phyloP scores from a whole-genome alignment of 2,113 vertebrate genomes.

The Willisornis vidua region DNA sequence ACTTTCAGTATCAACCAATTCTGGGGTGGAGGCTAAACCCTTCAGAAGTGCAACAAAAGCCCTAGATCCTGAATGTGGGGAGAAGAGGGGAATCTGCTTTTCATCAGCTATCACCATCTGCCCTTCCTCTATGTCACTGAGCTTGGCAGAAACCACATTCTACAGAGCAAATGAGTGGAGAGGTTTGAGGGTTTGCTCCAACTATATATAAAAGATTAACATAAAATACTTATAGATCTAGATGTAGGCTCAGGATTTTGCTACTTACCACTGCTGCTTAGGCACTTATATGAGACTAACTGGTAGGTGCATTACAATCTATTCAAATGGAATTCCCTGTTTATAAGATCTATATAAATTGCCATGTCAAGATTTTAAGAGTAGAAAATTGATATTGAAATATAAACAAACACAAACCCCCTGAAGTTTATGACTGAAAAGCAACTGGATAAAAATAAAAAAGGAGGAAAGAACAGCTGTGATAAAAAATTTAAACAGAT shows the following conservation, averaged over 20 bases:
- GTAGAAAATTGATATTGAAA: not conserved
- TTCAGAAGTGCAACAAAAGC: not conserved
- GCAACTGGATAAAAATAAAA: not conserved
- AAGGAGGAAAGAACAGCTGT: not conserved
- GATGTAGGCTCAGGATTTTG: not conserved
- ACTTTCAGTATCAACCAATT: accelerated
- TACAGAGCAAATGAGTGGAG: not conserved
- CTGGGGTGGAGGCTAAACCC: not conserved
- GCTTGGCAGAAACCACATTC: not conserved
- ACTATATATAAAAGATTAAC: not conserved
- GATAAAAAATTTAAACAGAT: not conserved
- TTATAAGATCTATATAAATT: not conserved
- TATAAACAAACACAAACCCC: not conserved
- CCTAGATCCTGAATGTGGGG: not conserved
- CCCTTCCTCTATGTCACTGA: not conserved
- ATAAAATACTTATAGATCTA: not conserved
- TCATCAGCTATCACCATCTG: not conserved
- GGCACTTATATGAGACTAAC: not conserved
- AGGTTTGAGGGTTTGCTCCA: not conserved
- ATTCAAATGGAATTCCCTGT: not conserved
- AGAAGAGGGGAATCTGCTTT: not conserved
- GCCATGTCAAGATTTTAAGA: not conserved
- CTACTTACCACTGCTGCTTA: not conserved
- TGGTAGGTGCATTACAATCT: not conserved
- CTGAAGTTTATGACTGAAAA: not conserved